A percentile compares a stretch with the other conserved stretches of the same genome.
These are phyloP conservation scores for Calonectris borealis DNA, from an alignment of 2,113 vertebrate genomes.

Conservation along the genomic window DNA sequence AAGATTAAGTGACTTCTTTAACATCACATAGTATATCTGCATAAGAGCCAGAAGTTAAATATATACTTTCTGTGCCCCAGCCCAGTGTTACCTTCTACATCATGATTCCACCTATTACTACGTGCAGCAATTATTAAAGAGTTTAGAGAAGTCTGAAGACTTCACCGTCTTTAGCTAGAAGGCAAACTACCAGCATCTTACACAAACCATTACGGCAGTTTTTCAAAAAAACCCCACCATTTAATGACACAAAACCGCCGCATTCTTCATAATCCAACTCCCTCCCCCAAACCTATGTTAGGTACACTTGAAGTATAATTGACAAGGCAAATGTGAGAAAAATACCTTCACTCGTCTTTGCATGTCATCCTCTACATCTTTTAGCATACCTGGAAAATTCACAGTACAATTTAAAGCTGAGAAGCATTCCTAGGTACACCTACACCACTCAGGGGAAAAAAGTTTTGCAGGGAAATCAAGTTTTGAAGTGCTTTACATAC, in stretches of 20 bases:
- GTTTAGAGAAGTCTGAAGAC: neutral
- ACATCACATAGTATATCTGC: neutral
- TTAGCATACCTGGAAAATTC: conserved; percentile 89
- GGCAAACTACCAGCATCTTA: neutral
- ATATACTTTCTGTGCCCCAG: neutral
- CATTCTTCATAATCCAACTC: neutral
- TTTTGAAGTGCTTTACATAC: neutral
- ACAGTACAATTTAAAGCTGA: neutral
- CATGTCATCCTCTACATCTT: conserved; percentile 97
- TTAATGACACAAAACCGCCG: neutral
- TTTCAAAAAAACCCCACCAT: neutral
- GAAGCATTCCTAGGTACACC: neutral
- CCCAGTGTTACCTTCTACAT: neutral
- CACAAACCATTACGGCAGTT: neutral
- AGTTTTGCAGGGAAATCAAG: neutral
- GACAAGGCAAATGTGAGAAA: neutral
- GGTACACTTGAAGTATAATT: neutral
- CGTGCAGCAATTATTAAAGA: neutral
- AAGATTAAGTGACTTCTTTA: neutral
- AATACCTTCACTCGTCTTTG: conserved; percentile 97
- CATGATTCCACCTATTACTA: neutral
- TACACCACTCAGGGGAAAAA: neutral
- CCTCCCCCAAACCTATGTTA: neutral
- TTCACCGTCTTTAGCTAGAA: neutral
- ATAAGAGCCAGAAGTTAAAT: neutral